A percentile compares a stretch with the other conserved stretches of the same genome.
phyloP scores from a whole-genome alignment of 2,888 invertebrate species.

The Ophion obscuratus region DNA sequence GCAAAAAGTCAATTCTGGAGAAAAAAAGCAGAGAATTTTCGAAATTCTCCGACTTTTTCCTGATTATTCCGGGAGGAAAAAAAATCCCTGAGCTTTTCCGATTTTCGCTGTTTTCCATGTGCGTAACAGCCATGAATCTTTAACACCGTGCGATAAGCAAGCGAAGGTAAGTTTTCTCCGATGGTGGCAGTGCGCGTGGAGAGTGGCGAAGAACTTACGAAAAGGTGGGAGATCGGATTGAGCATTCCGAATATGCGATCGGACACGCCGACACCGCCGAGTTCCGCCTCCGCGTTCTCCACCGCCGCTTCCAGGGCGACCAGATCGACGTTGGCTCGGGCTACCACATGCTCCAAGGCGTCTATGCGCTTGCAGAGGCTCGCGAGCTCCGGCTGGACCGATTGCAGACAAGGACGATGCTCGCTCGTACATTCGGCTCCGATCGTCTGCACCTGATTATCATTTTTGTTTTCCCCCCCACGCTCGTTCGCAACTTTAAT shows the following conservation, averaged over 20 bases:
- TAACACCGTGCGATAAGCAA: not conserved
- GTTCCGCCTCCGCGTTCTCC: constrained; percentile 80
- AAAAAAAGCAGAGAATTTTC: too few relatives aligned
- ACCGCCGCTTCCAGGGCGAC: constrained; percentile 80
- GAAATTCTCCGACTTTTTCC: too few relatives aligned
- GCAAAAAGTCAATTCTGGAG: too few relatives aligned
- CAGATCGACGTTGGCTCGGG: constrained; percentile 79
- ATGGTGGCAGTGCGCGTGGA: not conserved
- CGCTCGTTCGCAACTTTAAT: not conserved
- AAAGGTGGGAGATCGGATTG: constrained; percentile 81
- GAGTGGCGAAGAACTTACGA: constrained; percentile 74
- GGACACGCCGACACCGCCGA: constrained; percentile 75
- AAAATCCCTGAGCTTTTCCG: too few relatives aligned
- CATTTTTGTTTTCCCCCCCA: not conserved
- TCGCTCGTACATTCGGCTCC: constrained; percentile 78
- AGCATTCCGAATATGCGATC: constrained; percentile 81
- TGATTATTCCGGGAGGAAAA: too few relatives aligned
- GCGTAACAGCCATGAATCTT: too few relatives aligned
- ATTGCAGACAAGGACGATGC: constrained; percentile 77
- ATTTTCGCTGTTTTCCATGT: too few relatives aligned
- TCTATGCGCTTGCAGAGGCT: constrained; percentile 80
- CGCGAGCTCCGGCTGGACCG: constrained; percentile 75
- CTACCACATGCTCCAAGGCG: constrained; percentile 80
- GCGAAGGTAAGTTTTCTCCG: not conserved
- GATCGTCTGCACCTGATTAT: constrained; percentile 78